Evolutionary conservation across 2,797 vertebrate genomes (phyloP).

Genomic region (Myotis vivesi): DNA sequence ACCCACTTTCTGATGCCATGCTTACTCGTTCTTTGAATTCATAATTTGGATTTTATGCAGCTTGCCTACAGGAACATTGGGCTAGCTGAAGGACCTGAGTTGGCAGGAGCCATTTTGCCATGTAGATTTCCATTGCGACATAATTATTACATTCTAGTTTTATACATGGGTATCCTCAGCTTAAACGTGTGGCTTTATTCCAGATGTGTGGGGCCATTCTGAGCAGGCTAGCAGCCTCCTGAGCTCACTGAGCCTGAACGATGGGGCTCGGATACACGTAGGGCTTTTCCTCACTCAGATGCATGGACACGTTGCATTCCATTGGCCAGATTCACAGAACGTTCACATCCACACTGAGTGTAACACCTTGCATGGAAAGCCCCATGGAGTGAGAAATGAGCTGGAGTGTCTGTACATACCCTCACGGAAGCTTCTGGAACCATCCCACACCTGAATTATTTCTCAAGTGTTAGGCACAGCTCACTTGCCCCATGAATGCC

Average conservation of each 20-base stretch:
- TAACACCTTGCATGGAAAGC: conserved; percentile 13
- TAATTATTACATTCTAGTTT: neutral
- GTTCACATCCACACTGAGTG: neutral
- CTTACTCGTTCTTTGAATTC: neutral
- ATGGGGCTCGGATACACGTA: neutral
- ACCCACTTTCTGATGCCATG: neutral
- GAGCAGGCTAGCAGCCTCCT: neutral
- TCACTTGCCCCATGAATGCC: conserved; percentile 58
- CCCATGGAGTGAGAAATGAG: neutral
- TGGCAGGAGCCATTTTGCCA: neutral
- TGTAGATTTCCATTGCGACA: neutral
- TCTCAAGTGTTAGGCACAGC: conserved; percentile 12
- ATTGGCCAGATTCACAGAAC: neutral
- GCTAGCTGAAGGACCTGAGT: neutral
- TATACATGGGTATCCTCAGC: neutral
- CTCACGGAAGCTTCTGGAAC: neutral
- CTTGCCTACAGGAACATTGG: neutral
- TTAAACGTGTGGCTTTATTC: neutral
- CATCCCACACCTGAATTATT: conserved; percentile 33
- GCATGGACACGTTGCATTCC: neutral
- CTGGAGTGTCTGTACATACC: neutral
- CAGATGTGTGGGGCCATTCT: neutral
- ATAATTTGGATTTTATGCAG: neutral
- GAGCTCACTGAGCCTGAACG: neutral
- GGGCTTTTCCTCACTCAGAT: neutral